Evolutionary conservation across 2,113 vertebrate species (phyloP), one percentile per base, ranked within the genome.

Genomic region (Sardina pilchardus): DNA sequence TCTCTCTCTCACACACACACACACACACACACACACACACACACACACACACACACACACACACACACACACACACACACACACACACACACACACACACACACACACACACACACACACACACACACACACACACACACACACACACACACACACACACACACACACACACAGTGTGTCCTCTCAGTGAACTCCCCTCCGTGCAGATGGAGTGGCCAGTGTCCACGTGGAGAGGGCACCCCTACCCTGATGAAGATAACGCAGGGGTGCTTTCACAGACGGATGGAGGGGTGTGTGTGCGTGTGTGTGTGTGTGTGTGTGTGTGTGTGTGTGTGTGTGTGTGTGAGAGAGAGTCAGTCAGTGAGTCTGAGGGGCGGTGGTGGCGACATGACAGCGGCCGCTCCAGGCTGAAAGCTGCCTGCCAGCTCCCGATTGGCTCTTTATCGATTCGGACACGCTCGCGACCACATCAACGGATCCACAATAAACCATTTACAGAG

Each of bases 401-500:
- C 92, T 93, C 92, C 92, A 91, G 93, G 92, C 92, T 89, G 92
- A 93, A 93, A 92, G 91, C 92, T 87, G 91, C 92, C 94, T 94
- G 93, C 93, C 93, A 93, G 91, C 91, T 85, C 93, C 94, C 94
- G 94, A 95, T 94, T 94, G 94, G 93, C 93, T 92, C 93, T 92
- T 93, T 96, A 96, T 94, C 94, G 95, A 96, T 95, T 89, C 91
- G 89, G 94, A 94, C 93, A 95, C 91, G 93, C 95, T 96, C 94
- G 92, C 93, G 93, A 94, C 95, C 95, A 96, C 95, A 94, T 96
- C 95, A 92, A 93, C 94, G 95, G 92, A 96, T 96, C 95, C 94
- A 95, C 94, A 94, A 94, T 95, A 97, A 96, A 93, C 94, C 95
- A 96, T 96, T 96, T 95, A 96, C 95, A 93, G 92, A 92, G 90